phyloP scores from a whole-genome alignment of 2,797 vertebrate genomes.

The Sebastes paucispinis region DNA sequence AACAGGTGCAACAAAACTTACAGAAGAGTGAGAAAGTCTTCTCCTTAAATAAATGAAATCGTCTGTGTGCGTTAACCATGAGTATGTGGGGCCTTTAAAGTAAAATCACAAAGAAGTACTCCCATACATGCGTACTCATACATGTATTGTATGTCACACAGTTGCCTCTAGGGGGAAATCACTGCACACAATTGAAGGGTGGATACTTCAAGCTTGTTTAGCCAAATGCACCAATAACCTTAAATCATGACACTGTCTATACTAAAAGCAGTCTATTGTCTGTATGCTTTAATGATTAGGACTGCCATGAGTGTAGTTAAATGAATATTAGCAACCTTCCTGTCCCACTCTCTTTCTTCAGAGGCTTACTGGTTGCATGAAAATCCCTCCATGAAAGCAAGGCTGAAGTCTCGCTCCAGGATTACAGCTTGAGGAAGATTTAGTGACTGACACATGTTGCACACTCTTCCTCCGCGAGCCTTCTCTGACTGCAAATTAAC shows the following conservation, averaged over 20 bases:
- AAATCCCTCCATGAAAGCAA: conserved; percentile 85
- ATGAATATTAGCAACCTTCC: conserved; percentile 11
- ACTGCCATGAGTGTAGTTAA: not conserved
- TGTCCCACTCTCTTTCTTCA: conserved; percentile 45
- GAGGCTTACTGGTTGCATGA: conserved; percentile 72
- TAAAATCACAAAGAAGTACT: not conserved
- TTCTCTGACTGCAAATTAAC: conserved; percentile 8
- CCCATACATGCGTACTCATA: not conserved
- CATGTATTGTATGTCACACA: conserved; percentile 1
- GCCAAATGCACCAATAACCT: not conserved
- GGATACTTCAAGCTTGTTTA: not conserved
- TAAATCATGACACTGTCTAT: not conserved
- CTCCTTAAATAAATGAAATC: not conserved
- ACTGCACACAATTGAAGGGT: conserved; percentile 8
- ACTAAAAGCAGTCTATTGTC: not conserved
- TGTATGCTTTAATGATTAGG: not conserved
- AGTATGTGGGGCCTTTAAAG: not conserved
- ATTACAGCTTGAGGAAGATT: conserved; percentile 89
- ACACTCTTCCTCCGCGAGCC: conserved; percentile 49
- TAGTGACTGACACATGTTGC: conserved; percentile 81
- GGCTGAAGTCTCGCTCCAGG: conserved; percentile 78
- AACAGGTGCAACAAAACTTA: not conserved
- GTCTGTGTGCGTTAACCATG: rapidly evolving
- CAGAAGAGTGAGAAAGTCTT: not conserved
- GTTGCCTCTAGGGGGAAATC: conserved; percentile 61